Evolutionary conservation across 1,140 invertebrate species (phyloP).

Genomic region (Dinoponera quadriceps): DNA sequence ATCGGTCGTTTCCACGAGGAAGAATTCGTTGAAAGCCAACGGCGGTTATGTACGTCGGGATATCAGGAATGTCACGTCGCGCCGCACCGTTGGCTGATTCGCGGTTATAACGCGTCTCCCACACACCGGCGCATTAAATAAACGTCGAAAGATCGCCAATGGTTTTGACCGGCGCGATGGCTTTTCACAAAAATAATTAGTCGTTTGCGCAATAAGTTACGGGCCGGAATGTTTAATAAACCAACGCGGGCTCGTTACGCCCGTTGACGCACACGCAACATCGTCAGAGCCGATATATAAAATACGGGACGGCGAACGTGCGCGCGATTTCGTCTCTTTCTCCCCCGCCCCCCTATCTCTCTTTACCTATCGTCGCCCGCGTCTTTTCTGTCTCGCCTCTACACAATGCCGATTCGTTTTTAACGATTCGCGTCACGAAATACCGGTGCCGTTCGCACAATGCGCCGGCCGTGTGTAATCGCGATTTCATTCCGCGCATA

Average conservation of each 20-base stretch:
- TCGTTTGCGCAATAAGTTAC: conserved; percentile 63
- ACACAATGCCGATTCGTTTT: conserved; percentile 64
- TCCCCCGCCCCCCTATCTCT: background rate
- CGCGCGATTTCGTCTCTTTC: background rate
- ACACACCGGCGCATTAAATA: conserved; percentile 46
- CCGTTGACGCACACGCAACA: conserved; percentile 26
- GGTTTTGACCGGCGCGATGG: conserved; percentile 27
- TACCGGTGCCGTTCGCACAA: conserved; percentile 51
- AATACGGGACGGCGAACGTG: conserved; percentile 19
- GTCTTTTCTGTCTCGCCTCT: conserved; percentile 45
- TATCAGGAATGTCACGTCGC: conserved; percentile 15
- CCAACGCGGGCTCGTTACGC: conserved; percentile 60
- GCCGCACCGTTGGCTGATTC: background rate
- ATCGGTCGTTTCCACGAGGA: background rate
- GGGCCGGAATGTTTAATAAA: conserved; percentile 63
- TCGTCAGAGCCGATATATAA: conserved; percentile 44
- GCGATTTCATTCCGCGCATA: conserved; percentile 53
- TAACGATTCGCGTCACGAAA: conserved; percentile 63
- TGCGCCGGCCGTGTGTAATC: conserved; percentile 49
- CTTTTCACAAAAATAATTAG: conserved; percentile 65
- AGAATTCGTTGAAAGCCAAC: conserved; percentile 29
- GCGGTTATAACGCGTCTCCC: background rate
- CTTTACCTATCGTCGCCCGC: background rate
- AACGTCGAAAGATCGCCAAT: conserved; percentile 52
- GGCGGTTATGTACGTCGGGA: background rate